Evolutionary conservation across 2,888 invertebrate genomes (phyloP).

Genomic region (Apotomis turbidana): DNA sequence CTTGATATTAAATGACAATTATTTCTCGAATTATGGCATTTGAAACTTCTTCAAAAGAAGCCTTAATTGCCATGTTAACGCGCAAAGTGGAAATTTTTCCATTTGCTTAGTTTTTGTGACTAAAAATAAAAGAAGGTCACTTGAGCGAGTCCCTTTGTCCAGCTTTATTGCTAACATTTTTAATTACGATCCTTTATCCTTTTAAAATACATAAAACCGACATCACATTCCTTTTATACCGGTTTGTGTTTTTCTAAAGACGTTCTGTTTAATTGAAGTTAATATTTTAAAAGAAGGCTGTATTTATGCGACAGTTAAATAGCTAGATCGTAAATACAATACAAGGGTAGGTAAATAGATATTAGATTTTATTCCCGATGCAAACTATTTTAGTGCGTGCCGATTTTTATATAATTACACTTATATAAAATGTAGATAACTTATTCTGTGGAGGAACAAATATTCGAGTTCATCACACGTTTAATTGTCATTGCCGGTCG

Average conservation of each 20-base stretch:
- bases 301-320: too few species aligned
- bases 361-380: too few species aligned
- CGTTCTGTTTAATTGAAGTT: not conserved
- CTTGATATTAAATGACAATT: not conserved
- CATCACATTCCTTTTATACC: not conserved
- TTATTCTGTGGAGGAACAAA: too few species aligned
- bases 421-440: too few species aligned
- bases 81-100: not conserved
- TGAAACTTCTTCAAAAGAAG: not conserved
- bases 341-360: too few species aligned
- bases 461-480: too few species aligned
- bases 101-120: not conserved
- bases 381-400: too few species aligned
- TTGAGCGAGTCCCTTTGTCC: constrained; percentile 6
- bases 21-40: not conserved
- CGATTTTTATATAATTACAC: too few species aligned
- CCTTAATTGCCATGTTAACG: not conserved
- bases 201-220: not conserved
- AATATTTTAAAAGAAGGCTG: too few species aligned
- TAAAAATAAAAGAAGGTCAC: not conserved
- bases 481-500: too few species aligned
- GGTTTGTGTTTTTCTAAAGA: not conserved
- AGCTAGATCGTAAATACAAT: too few species aligned
- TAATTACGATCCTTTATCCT: not conserved
- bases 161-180: not conserved